Evolutionary conservation across 2,888 invertebrate genomes (phyloP), one percentile per base, ranked within the genome.

Genomic region (Drosophila histrio): DNA sequence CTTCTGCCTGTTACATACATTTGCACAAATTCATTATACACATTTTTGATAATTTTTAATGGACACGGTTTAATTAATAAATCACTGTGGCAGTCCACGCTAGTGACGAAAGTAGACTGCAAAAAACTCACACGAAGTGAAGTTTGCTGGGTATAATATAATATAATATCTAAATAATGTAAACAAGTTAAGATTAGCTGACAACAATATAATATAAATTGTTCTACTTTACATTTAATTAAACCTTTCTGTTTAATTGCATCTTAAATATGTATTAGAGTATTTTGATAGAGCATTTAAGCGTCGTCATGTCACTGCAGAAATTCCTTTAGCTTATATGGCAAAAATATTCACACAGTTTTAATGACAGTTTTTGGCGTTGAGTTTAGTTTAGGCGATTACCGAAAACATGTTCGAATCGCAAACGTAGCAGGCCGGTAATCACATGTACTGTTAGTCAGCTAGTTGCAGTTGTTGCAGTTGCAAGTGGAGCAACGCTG

Each of bases 311-410:
- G 1, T 1, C 1, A n/a, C 1, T 30, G 7, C 0, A 8, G 1
- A 3, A 30, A 38, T 8, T 11, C 4, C 3, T 2, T 17, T 11
- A n/a, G 8, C 17, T 38, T 32, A 36, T 22, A 36, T 32, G 34
- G 30, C 30, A n/a, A 70, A 71, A 28, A 26, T 47, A 47, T 71
- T 56, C 52, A 24, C 54, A 65, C 32, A 38, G 28, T 50, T 49
- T 58, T 24, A 38, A 44, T 58, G 24, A 13, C 19, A 39, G 36
- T 50, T 65, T 71, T 65, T 38, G 56, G 68, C 44, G 30, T 28
- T 50, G 49, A 19, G 47, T 26, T 57, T 13, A 24, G 15, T 36
- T 38, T 43, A 32, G 32, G 11, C 58, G 41, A 32, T 44, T 24
- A 21, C n/a, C 34, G 30, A 17, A 46, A 67, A 34, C 34, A 28